A percentile compares a stretch with the other conserved stretches of the same genome.
Evolutionary conservation across 2,797 vertebrate species (phyloP).

Genomic region (Pipistrellus kuhlii): DNA sequence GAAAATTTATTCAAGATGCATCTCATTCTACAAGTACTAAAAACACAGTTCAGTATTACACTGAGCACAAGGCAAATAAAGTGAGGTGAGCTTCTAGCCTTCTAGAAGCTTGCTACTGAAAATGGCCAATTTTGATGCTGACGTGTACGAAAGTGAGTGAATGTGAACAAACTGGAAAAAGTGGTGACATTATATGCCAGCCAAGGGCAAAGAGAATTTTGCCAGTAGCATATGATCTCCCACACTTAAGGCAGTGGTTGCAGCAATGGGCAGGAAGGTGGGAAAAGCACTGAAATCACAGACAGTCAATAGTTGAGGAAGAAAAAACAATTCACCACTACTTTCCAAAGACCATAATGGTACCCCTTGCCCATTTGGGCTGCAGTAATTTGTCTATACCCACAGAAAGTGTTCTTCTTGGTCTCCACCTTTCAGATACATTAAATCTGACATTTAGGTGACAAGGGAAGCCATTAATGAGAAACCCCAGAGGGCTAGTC

Average conservation of each 20-base stretch:
- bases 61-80: neutral
- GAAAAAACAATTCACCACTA: neutral
- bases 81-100: neutral
- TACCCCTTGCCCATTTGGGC: neutral
- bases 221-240: neutral
- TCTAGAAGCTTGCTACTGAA: constrained; percentile 11
- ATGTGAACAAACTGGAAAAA: neutral
- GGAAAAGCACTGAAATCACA: neutral
- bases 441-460: constrained; percentile 28
- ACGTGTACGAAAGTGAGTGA: neutral
- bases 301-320: neutral
- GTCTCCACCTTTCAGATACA: neutral
- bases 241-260: neutral
- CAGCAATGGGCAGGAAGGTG: neutral
- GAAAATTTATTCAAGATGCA: neutral
- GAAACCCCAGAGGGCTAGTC: neutral
- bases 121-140: neutral
- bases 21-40: constrained; percentile 16
- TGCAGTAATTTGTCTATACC: neutral
- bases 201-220: neutral
- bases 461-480: constrained; percentile 28
- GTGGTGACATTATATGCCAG: neutral
- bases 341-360: neutral
- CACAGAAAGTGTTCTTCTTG: neutral
- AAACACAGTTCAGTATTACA: neutral